Base-by-base conservation (phyloP, 2,113 vertebrate genomes). In the Castor canadensis region DNA sequence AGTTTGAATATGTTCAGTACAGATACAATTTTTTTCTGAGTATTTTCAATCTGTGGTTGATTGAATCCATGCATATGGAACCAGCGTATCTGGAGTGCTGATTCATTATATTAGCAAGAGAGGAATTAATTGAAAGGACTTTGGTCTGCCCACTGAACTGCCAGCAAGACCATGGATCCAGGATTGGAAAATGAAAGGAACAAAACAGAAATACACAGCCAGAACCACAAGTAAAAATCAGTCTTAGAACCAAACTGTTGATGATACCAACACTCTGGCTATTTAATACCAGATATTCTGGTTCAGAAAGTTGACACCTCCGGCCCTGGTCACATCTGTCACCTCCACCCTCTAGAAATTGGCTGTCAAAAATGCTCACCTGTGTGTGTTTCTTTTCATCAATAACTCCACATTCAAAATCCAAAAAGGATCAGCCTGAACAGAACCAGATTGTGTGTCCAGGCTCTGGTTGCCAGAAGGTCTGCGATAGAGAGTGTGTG, bases 331-430 rank as follows among this genome's bases (percentile, higher is more conserved):
- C n/a, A 73, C 22, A 40, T 80, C 40, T 80, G 66, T 45, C 64
- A 75, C 43, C 40, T 79, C 35, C 4, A 43, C 1, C 6, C 22
- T n/a, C 60, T 82, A 82, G 90, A 83, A 83, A 77, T 2, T 77
- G 45, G 54, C 3, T 85, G 24, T 69, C 38, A 43, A 4, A 11
- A 49, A 32, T 56, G 43, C 26, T 35, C 38, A 5, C 60, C 24
- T 86, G 49, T 54, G 49, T 76, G 93, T 66, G 49, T 43, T 89
- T 93, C 43, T 72, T 93, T 85, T 82, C 17, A 30, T 86, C 86
- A 86, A 5, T 77, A 81, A 49, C 67, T 82, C 52, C 28, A 64
- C 66, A 62, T 72, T 91, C 56, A 79, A 93, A 93, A 71, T 58
- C 69, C 54, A 15, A 35, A 80, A 32, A 30, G 17, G 15, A 56